Conservation (phyloP, 2,113 vertebrate genomes). For the Bufo gargarizans region DNA sequence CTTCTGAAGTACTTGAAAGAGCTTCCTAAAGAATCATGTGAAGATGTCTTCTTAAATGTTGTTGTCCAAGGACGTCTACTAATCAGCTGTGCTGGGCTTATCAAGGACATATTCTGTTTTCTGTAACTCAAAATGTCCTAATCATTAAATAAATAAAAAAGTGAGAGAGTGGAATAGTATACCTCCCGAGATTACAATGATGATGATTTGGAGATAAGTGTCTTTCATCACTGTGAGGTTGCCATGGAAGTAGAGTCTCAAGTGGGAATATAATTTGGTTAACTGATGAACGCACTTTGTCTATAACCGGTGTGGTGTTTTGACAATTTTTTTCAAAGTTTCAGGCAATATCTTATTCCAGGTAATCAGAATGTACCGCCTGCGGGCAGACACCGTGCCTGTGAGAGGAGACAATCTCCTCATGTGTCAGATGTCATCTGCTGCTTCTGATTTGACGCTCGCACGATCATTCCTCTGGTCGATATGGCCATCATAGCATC, state of each 20-base stretch:
- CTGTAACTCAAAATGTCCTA: conserved; percentile 48
- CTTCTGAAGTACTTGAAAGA: background rate
- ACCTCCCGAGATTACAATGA: conserved; percentile 48
- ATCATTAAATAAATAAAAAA: conserved; percentile 34
- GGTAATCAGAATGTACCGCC: background rate
- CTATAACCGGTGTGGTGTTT: conserved; percentile 24
- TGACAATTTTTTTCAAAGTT: conserved; percentile 46
- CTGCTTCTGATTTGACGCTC: background rate
- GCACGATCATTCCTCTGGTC: background rate
- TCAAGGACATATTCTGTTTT: conserved; percentile 12
- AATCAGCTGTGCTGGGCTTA: background rate
- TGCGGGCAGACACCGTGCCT: background rate
- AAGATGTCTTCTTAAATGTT: background rate
- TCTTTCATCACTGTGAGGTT: conserved; percentile 49
- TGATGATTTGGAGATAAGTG: conserved; percentile 55
- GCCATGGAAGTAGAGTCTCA: conserved; percentile 54
- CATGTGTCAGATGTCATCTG: background rate
- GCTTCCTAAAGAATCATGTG: background rate
- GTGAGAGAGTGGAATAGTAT: conserved; percentile 2
- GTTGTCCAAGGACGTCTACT: background rate
- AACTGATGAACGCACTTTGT: conserved; percentile 32
- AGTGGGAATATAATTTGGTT: conserved; percentile 51
- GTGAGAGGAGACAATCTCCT: background rate
- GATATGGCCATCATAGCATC: background rate
- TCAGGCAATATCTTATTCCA: conserved; percentile 7